Base-by-base conservation (phyloP, 2,888 invertebrate species). In the Drosophila histrio region DNA sequence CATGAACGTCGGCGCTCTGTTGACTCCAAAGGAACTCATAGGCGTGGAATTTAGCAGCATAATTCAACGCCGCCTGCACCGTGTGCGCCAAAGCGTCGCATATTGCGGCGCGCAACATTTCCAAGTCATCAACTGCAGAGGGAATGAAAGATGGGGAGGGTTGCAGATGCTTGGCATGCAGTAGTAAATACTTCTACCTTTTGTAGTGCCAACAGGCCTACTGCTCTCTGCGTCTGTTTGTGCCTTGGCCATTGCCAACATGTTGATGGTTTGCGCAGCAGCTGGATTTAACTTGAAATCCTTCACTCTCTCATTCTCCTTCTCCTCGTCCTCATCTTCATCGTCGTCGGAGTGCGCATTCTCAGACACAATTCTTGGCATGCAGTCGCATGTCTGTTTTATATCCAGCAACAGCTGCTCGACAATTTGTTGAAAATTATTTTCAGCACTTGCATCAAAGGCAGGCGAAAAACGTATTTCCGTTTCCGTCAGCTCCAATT, bases 401-500 rank as follows among this genome's bases (percentile, higher is more conserved):
- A 97, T 95, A 87, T 97, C 96, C 69, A 95, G 94, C 90, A 97
- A 93, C 89, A 97, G 94, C 63, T 94, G 93, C 87, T 94, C 94
- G 65, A 97, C 92, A 52, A 95, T 93, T 73, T 93, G 93, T 72
- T 94, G 94, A 82, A 98, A 94, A 58, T 96, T 95, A 70, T 94
- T 94, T 6, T 93, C 90, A 82, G 94, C 93, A 19, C 94, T 94
- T 47, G 94, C 85, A 65, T 96, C 95, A 82, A 97, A 92, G 0
- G 96, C 94, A 3, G 98, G 98, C 38, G 93, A 92, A 90, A 96
- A 97, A 68, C 93, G 93, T 84, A 98, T 95, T 70, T 87, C 94
- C 62, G 95, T 95, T 79, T 95, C 95, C 77, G 94, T 93, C 30
- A 97, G 93, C 89, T 95, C 95, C 72, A 97, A 93, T 64, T 94